A percentile compares a stretch with the other conserved stretches of the same genome.
Evolutionary conservation across 2,888 invertebrate genomes (phyloP).

Genomic region (Boloria euphrosyne): DNA sequence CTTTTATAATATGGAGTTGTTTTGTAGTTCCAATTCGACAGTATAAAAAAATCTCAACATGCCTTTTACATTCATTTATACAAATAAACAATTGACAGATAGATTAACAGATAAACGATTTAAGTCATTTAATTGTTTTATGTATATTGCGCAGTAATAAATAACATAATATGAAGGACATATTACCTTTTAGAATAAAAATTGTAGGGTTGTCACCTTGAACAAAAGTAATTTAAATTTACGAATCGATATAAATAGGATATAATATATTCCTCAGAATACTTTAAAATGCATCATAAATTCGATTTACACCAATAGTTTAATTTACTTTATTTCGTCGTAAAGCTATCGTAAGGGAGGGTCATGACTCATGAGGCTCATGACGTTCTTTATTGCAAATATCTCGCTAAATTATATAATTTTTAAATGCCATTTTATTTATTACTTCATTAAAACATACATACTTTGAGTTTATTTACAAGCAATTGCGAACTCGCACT

Average conservation of each 20-base stretch:
- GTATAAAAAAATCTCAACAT: background rate
- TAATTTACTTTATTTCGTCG: background rate
- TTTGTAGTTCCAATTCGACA: background rate
- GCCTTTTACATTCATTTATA: background rate
- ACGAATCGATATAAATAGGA: background rate
- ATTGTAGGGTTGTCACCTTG: background rate
- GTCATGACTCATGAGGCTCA: slow-evolving; percentile 8
- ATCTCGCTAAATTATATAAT: slow-evolving; percentile 4
- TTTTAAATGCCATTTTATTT: slow-evolving; percentile 11
- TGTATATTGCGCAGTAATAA: background rate
- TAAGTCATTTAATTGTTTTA: background rate
- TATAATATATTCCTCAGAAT: slow-evolving; percentile 2
- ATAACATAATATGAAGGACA: slow-evolving; percentile 4
- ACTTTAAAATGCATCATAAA: slow-evolving; percentile 2
- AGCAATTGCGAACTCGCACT: background rate
- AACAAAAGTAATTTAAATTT: slow-evolving; percentile 1
- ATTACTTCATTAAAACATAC: slow-evolving; percentile 6
- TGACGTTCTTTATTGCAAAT: background rate
- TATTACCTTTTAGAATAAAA: background rate
- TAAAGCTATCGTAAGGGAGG: slow-evolving; percentile 2
- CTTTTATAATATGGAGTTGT: too few relatives aligned
- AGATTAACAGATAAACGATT: slow-evolving; percentile 1
- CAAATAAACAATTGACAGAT: slow-evolving; percentile 7
- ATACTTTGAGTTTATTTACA: slow-evolving; percentile 5
- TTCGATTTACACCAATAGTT: background rate